Base-by-base conservation (phyloP, 2,797 vertebrate genomes). In the Staurois parvus region DNA sequence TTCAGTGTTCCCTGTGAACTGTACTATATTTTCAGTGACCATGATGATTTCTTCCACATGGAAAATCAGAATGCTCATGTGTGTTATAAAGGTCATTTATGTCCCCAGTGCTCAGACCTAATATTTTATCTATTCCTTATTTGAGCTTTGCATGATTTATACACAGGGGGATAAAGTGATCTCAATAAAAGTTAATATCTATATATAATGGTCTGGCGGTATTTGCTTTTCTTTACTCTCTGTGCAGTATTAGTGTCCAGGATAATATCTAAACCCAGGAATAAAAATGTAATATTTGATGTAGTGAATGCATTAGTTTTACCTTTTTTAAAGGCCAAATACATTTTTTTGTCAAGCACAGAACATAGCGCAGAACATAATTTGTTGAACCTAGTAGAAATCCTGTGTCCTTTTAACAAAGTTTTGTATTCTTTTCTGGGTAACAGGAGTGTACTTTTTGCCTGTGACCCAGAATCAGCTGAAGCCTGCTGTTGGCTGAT, bases 1-100 rank as follows among this genome's bases (percentile, higher is more conserved):
- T 79, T 59, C 68, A 69, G 37, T 34, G 42, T 79, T 48, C 24
- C 30, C 67, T 81, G 30, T 81, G 34, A 81, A 34, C n/a, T 26
- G 1, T 70, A 15, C n/a, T 40, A 40, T 21, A 3, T 68, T 48
- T 79, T 79, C n/a, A 37, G 32, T 79, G n/a, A 6, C 48, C 5
- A 12, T 62, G 15, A 21, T 37, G 52, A 30, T 59, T 59, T 10
- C 21, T 10, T 6, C 5, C n/a, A 48, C 12, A 29, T 29, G 48
- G 64, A 32, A 52, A 67, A 0, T 70, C 17, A 12, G 26, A 72
- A 62, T 72, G 32, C 4, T 56, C 24, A 48, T 29, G 2, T 37
- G 32, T 37, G 32, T 21, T 37, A n/a, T 32, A 28, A 56, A 73
- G 32, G 32, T 37, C 32, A 48, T 79, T 12, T 17, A 32, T 15